These are phyloP conservation scores for Arbacia lixula DNA, from an alignment of 53 echinoderm and acorn worm genomes.

Conservation along the genomic window DNA sequence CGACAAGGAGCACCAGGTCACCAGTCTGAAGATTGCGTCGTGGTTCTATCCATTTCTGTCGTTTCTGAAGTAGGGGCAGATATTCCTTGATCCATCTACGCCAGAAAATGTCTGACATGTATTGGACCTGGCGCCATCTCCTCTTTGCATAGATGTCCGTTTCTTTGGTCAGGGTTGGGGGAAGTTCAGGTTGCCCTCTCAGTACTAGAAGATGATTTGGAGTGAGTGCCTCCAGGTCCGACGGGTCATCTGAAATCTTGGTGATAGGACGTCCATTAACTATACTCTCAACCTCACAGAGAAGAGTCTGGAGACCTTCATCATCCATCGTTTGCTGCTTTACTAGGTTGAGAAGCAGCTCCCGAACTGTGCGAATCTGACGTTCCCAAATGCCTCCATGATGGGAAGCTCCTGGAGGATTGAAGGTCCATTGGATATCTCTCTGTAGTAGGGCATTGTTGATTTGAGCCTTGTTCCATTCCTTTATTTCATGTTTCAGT, in stretches of 20 bases:
- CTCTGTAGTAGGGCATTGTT: constrained; percentile 41
- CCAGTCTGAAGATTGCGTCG: constrained; percentile 43
- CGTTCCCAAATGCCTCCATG: constrained; percentile 72
- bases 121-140: constrained; percentile 43
- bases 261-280: constrained; percentile 67
- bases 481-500: constrained; percentile 34
- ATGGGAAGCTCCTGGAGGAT: constrained; percentile 68
- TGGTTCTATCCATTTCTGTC: constrained; percentile 59
- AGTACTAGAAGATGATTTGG: constrained; percentile 71
- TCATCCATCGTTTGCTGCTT: constrained; percentile 65
- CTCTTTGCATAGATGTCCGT: constrained; percentile 21
- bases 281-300: constrained; percentile 71
- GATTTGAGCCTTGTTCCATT: constrained; percentile 68
- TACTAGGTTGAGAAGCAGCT: constrained; percentile 46
- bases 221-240: constrained; percentile 68
- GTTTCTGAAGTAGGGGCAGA: constrained; percentile 43
- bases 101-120: constrained; percentile 21
- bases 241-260: constrained; percentile 45
- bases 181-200: not conserved
- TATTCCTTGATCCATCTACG: constrained; percentile 23
- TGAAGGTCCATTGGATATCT: constrained; percentile 68
- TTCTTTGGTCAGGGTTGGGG: constrained; percentile 36
- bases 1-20: constrained; percentile 61
- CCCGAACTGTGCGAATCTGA: constrained; percentile 65
- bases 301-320: constrained; percentile 53